Percentiles rank a stretch among this genome's conserved stretches.
Evolutionary conservation across 2,888 invertebrate species (phyloP).

Genomic region (Brenthis hecate): DNA sequence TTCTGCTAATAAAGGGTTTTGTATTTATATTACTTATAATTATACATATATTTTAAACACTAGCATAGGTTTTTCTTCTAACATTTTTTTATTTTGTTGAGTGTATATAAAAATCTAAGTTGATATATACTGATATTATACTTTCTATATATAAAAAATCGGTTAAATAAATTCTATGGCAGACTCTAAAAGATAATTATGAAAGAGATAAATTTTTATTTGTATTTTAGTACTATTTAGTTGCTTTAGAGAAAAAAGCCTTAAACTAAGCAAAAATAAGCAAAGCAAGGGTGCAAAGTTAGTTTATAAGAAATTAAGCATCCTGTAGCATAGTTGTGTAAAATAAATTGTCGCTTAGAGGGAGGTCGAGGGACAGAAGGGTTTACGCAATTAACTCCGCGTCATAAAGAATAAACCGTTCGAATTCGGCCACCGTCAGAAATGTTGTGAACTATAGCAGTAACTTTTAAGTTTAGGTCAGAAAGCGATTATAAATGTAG

Average conservation of each 20-base stretch:
- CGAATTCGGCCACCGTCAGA: slow-evolving; percentile 56
- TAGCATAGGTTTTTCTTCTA: no score
- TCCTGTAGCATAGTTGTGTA: slow-evolving; percentile 49
- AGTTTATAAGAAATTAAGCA: slow-evolving; percentile 14
- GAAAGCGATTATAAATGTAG: slow-evolving; percentile 24
- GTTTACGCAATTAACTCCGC: slow-evolving; percentile 76
- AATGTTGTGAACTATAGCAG: slow-evolving; percentile 45
- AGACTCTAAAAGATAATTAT: no score
- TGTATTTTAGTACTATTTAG: no score
- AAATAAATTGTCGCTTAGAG: slow-evolving; percentile 77
- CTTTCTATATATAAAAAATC: no score
- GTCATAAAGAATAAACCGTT: slow-evolving; percentile 75
- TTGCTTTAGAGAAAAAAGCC: no score
- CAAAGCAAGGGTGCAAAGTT: not conserved
- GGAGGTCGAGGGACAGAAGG: slow-evolving; percentile 66
- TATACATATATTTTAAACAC: no score
- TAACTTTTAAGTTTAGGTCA: slow-evolving; percentile 51
- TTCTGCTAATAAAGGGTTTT: slow-evolving; percentile 27
- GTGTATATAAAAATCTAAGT: no score
- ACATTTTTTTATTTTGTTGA: no score
- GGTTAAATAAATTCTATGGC: no score
- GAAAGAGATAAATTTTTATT: no score
- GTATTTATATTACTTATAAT: not conserved
- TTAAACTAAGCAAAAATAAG: not conserved
- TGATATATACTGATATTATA: no score